Base-by-base conservation (phyloP, 2,797 vertebrate species). In the Lagocephalus sceleratus region DNA sequence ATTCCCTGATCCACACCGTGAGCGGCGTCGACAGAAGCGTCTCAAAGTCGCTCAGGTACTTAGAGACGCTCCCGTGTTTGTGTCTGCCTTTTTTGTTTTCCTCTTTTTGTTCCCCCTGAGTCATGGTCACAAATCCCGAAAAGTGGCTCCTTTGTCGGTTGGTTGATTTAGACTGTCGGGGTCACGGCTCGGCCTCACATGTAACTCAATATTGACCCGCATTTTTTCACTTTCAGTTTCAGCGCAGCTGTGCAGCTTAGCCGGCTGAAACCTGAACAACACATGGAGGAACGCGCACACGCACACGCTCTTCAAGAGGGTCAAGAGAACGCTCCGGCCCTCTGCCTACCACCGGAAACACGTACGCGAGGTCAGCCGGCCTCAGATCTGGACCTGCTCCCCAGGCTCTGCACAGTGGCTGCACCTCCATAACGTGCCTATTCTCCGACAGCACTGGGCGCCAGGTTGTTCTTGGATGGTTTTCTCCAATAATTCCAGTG, bases 181-280 rank as follows among this genome's bases (percentile, higher is more conserved):
- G 66, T 78, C 69, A 73, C 15, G 68, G 42, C 66, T 43, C 54
- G 45, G 61, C 53, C 67, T 74, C 48, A 59, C 46, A 38, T 67
- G 78, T 75, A 78, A 81, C 56, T 10, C 46, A 54, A 83, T 76
- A 70, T 64, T 43, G 56, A 70, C 79, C 69, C 59, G 43, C 63
- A 75, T 73, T 66, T 70, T 69, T 66, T 67, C 65, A 70, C 73
- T 84, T 64, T 77, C 63, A 77, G 54, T 80, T 84, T 77, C 51
- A 56, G 53, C 54, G 64, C 74, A 82, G 70, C 62, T 75, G 54
- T 69, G 60, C 50, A 57, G 22, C 49, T 56, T 41, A 67, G 45
- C 26, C 40, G 47, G 46, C 52, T 66, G 40, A 42, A 57, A 55
- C 38, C 3, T 19, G 20, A 62, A 35, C 32, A 35, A 29, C 8